Conservation (phyloP, 2,888 invertebrate species). For the Drosophila fulvimacula region DNA sequence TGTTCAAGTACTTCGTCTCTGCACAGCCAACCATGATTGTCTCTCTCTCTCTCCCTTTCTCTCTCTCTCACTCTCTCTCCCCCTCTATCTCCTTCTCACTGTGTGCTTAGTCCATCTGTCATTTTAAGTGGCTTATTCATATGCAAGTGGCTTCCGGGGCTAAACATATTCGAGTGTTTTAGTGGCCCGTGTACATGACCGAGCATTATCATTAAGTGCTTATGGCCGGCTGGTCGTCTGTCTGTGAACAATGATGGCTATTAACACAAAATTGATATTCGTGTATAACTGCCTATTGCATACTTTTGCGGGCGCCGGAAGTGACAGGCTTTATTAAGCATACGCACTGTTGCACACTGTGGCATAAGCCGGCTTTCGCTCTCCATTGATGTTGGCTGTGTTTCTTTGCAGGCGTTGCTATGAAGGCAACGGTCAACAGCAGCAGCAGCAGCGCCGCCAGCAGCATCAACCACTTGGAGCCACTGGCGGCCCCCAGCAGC, state of each 20-base stretch:
- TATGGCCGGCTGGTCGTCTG: conserved; percentile 56
- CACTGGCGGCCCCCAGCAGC: conserved; percentile 56
- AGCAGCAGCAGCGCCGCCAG: conserved; percentile 53
- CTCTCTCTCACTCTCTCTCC: background rate
- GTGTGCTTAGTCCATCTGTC: conserved; percentile 76
- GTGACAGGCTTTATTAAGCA: conserved; percentile 48
- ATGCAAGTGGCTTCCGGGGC: conserved; percentile 81
- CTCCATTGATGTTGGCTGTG: background rate
- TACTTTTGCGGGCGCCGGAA: conserved; percentile 34
- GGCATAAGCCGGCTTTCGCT: conserved; percentile 30
- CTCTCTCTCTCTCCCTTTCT: background rate
- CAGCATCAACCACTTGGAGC: conserved; percentile 51
- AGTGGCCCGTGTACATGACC: conserved; percentile 78
- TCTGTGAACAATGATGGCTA: conserved; percentile 72
- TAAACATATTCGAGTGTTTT: conserved; percentile 80
- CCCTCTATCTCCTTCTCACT: too few species aligned
- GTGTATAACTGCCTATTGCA: conserved; percentile 31
- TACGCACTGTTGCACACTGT: conserved; percentile 56
- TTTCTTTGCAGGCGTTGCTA: conserved; percentile 70
- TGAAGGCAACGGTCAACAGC: conserved; percentile 81
- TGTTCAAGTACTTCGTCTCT: conserved; percentile 31
- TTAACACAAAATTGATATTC: conserved; percentile 79
- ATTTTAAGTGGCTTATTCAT: conserved; percentile 83
- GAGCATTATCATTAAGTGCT: conserved; percentile 81
- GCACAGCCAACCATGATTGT: conserved; percentile 23